phyloP scores from a whole-genome alignment of 2,113 vertebrate species.

The Calypte anna region DNA sequence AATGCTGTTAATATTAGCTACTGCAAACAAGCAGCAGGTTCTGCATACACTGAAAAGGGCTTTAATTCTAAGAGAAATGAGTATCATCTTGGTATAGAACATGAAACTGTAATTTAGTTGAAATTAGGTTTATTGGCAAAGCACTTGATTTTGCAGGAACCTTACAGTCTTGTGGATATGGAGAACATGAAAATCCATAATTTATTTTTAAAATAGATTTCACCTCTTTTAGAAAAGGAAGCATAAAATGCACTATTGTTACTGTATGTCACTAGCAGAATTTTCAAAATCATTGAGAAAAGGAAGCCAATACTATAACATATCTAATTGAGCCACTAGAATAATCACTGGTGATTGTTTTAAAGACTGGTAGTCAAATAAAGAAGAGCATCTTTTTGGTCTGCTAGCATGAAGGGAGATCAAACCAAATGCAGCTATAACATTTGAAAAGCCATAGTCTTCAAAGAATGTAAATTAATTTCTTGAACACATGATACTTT shows the following conservation, averaged over 20 bases:
- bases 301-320: background rate
- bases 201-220: background rate
- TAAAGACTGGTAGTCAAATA: background rate
- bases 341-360: background rate
- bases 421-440: background rate
- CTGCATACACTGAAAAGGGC: background rate
- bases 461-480: background rate
- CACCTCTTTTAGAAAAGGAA: background rate
- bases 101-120: background rate
- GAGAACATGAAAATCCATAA: background rate
- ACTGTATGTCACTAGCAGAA: background rate
- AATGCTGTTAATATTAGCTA: background rate
- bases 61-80: background rate
- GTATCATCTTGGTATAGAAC: background rate
- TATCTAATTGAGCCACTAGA: too few relatives aligned
- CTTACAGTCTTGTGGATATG: background rate
- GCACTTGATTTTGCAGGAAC: background rate
- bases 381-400: background rate
- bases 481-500: background rate
- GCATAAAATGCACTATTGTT: background rate
- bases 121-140: background rate
- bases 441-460: background rate
- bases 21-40: background rate
- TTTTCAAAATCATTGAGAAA: background rate
- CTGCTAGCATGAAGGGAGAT: background rate